Evolutionary conservation across 1,140 invertebrate species (phyloP), one percentile per base, ranked within the genome.

Genomic region (Ceratina calcarata): DNA sequence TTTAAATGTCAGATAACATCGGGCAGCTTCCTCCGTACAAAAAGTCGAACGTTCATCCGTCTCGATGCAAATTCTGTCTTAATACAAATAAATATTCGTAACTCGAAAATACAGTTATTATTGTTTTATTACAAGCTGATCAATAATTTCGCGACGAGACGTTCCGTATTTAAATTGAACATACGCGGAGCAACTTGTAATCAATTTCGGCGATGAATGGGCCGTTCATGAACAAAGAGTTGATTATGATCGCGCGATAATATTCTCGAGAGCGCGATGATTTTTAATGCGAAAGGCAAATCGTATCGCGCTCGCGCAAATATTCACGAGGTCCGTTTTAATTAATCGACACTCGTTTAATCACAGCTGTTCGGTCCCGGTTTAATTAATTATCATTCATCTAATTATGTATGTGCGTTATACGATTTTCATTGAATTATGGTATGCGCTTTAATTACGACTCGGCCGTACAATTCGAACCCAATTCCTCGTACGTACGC

Each of bases 371-470:
- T 73, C 57, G 61, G 37, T 6, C 24, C 61, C 24, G 27, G 37
- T 79, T 74, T 79, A 74, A 79, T 79, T 74, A 67, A 79, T 79
- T 79, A 65, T 67, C 62, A 79, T 79, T 79, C 71, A 73, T 74
- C 71, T 79, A 67, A 74, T 74, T 79, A 79, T 61, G 62, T 79
- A 67, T 74, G 27, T 53, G 55, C 70, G 62, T 16, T 60, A 15
- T 24, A 49, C 53, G 62, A n/a, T n/a, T 72, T 72, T 27, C 51
- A 49, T 78, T 65, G 76, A 49, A 72, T 78, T 78, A 78, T 51
- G 51, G 60, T 10, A 22, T 16, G 58, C 58, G 68, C 67, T 78
- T 78, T 78, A 78, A 78, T 78, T 78, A 78, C 76, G 27, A n/a
- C 37, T 18, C 45, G 1, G 18, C 4, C 45, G n/a, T 78, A 32